Percentiles rank a stretch among this genome's conserved stretches.
Evolutionary conservation across 2,888 invertebrate genomes (phyloP).

Genomic region (Hetaerina titia): DNA sequence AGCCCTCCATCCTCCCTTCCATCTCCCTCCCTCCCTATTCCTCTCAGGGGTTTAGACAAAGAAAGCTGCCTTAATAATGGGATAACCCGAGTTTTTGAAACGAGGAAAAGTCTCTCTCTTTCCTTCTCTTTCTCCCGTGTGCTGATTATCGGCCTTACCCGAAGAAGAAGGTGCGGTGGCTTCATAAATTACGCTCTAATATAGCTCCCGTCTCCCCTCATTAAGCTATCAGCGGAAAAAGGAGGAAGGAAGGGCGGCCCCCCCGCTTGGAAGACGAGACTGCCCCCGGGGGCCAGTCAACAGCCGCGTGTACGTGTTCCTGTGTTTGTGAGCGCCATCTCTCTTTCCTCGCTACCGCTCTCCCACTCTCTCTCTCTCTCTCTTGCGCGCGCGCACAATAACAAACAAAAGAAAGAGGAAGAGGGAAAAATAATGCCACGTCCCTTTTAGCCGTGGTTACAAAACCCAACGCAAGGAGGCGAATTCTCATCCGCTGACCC

Average conservation of each 20-base stretch:
- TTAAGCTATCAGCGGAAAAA: slow-evolving; percentile 58
- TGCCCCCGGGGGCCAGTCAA: slow-evolving; percentile 12
- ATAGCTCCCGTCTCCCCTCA: slow-evolving; percentile 36
- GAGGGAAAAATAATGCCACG: slow-evolving; percentile 40
- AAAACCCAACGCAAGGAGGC: slow-evolving; percentile 57
- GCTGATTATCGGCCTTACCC: slow-evolving; percentile 35
- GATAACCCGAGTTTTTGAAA: slow-evolving; percentile 21
- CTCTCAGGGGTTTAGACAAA: neutral
- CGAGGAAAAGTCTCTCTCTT: neutral
- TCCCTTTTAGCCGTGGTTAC: slow-evolving; percentile 64
- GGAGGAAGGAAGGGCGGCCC: neutral
- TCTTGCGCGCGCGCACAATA: slow-evolving; percentile 34
- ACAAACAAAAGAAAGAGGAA: slow-evolving; percentile 40
- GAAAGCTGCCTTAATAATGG: slow-evolving; percentile 27
- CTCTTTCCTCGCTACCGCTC: neutral
- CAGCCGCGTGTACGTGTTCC: neutral
- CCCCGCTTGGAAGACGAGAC: slow-evolving; percentile 32
- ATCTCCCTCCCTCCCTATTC: neutral
- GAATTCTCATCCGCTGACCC: slow-evolving; percentile 66
- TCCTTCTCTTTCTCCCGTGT: neutral
- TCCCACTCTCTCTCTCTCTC: neutral
- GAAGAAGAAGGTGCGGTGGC: slow-evolving; percentile 32
- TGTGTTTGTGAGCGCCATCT: neutral
- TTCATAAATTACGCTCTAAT: slow-evolving; percentile 60
- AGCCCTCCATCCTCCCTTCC: neutral